phyloP scores from a whole-genome alignment of 1,140 invertebrate genomes.

The Protaetia brevitarsis region DNA sequence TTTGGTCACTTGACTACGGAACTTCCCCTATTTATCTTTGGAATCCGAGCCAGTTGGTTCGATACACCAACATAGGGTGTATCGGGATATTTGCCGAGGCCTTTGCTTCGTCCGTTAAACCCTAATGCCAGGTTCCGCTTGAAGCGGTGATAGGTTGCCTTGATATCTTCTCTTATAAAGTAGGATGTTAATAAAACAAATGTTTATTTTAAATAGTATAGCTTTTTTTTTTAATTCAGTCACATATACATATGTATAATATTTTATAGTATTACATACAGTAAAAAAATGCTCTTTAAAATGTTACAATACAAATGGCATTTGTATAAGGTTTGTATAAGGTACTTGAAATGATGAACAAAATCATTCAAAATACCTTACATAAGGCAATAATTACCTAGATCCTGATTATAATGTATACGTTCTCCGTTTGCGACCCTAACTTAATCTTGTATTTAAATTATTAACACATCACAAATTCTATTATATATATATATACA shows the following conservation, averaged over 20 bases:
- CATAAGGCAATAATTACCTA: constrained; percentile 22
- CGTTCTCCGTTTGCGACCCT: background rate
- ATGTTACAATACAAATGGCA: constrained; percentile 26
- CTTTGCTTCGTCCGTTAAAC: too few relatives aligned
- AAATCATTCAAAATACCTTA: constrained; percentile 26
- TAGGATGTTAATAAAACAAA: background rate
- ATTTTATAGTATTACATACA: constrained; percentile 22
- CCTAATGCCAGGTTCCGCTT: too few relatives aligned
- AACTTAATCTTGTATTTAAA: background rate
- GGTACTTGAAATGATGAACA: constrained; percentile 25
- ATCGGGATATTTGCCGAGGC: too few relatives aligned
- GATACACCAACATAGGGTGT: too few relatives aligned
- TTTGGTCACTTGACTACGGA: too few relatives aligned
- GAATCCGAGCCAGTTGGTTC: too few relatives aligned
- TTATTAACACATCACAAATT: constrained; percentile 7
- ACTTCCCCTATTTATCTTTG: too few relatives aligned
- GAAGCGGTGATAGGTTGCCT: too few relatives aligned
- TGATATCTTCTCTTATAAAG: too few relatives aligned
- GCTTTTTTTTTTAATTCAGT: constrained; percentile 23
- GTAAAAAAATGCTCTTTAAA: constrained; percentile 28
- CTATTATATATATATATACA: too few relatives aligned
- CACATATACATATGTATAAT: constrained; percentile 25
- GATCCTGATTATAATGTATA: background rate
- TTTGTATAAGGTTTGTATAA: constrained; percentile 22
- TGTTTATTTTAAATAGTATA: background rate